These are phyloP conservation scores for Alviniconcha marisindica DNA, from an alignment of 1,140 invertebrate genomes.

Conservation along the genomic window DNA sequence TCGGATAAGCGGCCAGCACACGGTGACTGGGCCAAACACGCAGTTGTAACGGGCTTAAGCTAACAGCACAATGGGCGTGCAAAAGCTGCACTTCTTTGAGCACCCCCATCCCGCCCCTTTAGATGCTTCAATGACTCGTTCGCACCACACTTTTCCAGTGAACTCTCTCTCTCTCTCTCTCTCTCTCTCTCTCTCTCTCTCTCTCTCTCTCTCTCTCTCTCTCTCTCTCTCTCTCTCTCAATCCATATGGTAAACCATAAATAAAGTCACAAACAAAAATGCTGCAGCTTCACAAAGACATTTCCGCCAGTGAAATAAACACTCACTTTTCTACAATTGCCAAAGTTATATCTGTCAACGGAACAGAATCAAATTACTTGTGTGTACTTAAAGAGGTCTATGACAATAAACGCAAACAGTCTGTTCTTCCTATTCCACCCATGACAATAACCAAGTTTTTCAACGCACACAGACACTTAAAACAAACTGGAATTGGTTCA, in stretches of 20 bases:
- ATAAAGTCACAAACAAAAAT: too few species aligned
- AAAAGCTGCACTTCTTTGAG: slow-evolving; percentile 11
- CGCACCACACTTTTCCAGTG: background rate
- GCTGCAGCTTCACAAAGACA: too few species aligned
- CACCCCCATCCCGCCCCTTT: background rate
- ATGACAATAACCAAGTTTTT: too few species aligned
- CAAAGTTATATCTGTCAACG: too few species aligned
- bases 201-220: background rate
- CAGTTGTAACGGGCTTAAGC: slow-evolving; percentile 24
- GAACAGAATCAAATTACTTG: too few species aligned
- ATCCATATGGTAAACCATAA: too few species aligned
- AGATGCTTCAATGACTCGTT: background rate
- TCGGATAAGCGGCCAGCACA: slow-evolving; percentile 12
- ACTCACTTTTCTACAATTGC: too few species aligned
- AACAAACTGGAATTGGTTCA: too few species aligned
- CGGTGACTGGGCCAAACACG: background rate
- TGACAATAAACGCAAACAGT: too few species aligned
- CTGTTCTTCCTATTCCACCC: too few species aligned
- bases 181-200: background rate
- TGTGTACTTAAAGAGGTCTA: background rate
- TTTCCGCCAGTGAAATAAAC: too few species aligned
- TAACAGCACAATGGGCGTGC: background rate
- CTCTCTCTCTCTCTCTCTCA: background rate
- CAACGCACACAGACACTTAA: too few species aligned
- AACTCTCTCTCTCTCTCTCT: background rate